Base-by-base conservation (phyloP, 2,888 invertebrate species). In the Lampropteryx suffumata region DNA sequence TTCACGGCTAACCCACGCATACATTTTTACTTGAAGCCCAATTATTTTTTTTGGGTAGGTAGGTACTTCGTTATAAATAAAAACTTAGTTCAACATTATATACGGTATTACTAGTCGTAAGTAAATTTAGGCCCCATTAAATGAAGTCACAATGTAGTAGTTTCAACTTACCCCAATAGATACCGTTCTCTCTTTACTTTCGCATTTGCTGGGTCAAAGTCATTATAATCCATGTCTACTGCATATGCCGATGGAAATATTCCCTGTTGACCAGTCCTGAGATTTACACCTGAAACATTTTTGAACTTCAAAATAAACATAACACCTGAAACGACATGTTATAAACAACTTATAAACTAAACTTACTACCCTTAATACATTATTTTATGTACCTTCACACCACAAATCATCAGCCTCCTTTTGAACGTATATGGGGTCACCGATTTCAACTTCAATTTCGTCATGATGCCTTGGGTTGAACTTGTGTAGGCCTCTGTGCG, bases 161-260 rank as follows among this genome's bases (percentile, higher is more conserved):
- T n/a, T 26, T 21, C 43, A 40, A 67, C 79, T 62, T 65, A 91
- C 71, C 97, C 97, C 72, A 99, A 90, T 49, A 97, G 91, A 81
- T 97, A 98, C 61, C 97, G 91, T 78, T 98, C 98, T 65, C 96
- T 92, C 79, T 96, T 94, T 11, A 95, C 95, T 83, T 96, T 95
- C 58, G 95, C 94, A 64, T 95, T 94, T 33, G 94, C 92, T 3
- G 97, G 96, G 82, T 98, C 98, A 78, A 98, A 98, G 71, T 99
- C 99, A 71, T 96, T 96, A 83, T 98, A 97, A 71, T 98, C 98
- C 88, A 98, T 94, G 77, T 99, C 99, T 14, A 98, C 98, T 21
- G 98, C 98, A 74, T 99, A 98, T 9, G 98, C 98, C 52, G 98
- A 96, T 1, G 99, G 99, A 75, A 99, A 99, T 59, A 99, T 97